Evolutionary conservation across 2,113 vertebrate genomes (phyloP), one percentile per base, ranked within the genome.

Genomic region (Miniopterus natalensis): DNA sequence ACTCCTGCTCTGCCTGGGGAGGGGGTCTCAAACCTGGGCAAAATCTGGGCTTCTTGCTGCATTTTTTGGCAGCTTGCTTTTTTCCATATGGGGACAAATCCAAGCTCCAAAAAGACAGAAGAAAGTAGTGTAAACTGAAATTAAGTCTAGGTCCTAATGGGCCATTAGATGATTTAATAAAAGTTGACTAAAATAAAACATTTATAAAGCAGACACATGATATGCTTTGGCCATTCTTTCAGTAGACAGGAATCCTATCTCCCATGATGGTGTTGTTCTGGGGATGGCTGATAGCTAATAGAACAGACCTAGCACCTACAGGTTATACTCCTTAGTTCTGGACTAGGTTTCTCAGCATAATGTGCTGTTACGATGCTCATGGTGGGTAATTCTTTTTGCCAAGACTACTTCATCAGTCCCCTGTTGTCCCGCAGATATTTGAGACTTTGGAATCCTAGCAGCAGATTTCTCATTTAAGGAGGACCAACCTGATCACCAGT

Each of bases 371-470:
- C 83, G 66, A 51, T 79, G 91, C 75, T 90, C 14, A 0, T 75
- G 90, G 73, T 81, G 31, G 84, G 42, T 63, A 18, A 74, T 84
- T 95, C 84, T 92, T 94, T 95, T 80, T 96, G 96, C 95, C 90
- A 96, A 92, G 81, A 40, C 65, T 49, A 57, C 71, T 88, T 96
- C 94, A 92, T 97, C 95, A 94, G 84, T 74, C 88, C 42, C 84
- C 96, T 20, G 90, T 85, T 23, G 63, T 96, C 96, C 83, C 85
- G 81, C 80, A 84, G 94, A 92, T 51, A 95, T 97, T 23, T 40
- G 61, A 97, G 70, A 78, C 90, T 21, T 51, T 27, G 88, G 96
- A 95, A 96, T 96, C 97, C 97, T 97, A 97, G 97, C 96, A 98
- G 97, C 97, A 88, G 95, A 94, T 95, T 96, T 97, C 81, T 95